Evolutionary conservation across 2,888 invertebrate species (phyloP).

Genomic region (Pristionchus arcanus): DNA sequence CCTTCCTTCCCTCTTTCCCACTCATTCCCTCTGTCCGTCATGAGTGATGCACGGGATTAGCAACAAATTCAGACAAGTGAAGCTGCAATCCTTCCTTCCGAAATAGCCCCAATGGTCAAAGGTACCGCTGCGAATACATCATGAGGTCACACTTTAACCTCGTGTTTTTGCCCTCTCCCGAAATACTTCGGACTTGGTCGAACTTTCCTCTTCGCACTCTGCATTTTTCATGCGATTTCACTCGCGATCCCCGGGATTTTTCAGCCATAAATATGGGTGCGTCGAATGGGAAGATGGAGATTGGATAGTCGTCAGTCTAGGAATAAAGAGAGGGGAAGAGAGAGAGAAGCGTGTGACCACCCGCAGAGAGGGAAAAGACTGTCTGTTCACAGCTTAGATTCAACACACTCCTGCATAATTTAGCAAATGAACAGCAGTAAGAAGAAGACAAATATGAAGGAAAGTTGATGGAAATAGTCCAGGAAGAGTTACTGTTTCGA

Average conservation of each 20-base stretch:
- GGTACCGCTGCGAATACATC: background rate
- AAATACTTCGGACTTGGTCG: background rate
- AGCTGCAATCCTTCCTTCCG: background rate
- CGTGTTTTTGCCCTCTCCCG: background rate
- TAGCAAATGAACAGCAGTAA: background rate
- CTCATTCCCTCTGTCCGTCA: background rate
- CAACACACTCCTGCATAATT: background rate
- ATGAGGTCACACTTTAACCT: background rate
- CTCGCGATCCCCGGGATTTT: constrained; percentile 13
- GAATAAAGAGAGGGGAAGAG: background rate
- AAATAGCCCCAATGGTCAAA: background rate
- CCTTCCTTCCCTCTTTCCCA: constrained; percentile 6
- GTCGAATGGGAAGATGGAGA: constrained; percentile 1
- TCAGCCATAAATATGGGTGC: background rate
- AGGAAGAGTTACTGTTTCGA: background rate
- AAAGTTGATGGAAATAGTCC: background rate
- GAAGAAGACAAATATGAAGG: constrained; percentile 1
- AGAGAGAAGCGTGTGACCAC: constrained; percentile 12
- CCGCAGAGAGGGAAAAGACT: background rate
- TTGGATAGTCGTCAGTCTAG: background rate
- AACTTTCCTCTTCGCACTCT: constrained; percentile 18
- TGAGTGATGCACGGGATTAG: constrained; percentile 30
- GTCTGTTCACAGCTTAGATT: background rate
- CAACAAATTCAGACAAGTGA: constrained; percentile 49
- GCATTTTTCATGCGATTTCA: constrained; percentile 27